Conservation (phyloP, 2,888 invertebrate species). For the Isotomurus palustris region DNA sequence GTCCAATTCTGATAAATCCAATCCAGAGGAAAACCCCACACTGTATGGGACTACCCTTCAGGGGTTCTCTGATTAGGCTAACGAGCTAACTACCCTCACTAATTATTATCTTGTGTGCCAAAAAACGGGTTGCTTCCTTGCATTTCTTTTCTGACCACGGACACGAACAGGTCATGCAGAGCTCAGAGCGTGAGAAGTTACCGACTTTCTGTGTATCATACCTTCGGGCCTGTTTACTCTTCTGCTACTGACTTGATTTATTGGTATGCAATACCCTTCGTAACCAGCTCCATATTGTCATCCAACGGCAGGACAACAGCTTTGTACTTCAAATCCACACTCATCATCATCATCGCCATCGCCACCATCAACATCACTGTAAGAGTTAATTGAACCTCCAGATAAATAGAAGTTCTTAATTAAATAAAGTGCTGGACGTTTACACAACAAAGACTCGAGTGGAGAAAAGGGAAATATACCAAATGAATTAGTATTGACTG, state of each 20-base stretch:
- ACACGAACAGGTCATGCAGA: too few species aligned
- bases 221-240: conserved; percentile 2
- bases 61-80: conserved; percentile 47
- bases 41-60: conserved; percentile 44
- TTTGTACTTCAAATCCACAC: too few species aligned
- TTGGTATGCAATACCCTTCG: too few species aligned
- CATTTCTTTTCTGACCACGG: conserved; percentile 1
- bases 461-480: too few species aligned
- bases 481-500: too few species aligned
- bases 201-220: background rate
- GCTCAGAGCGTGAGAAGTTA: background rate
- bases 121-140: conserved; percentile 12
- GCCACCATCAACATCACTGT: too few species aligned
- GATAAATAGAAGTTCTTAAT: conserved; percentile 8
- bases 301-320: too few species aligned
- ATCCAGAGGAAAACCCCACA: conserved; percentile 6
- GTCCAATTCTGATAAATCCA: conserved; percentile 8
- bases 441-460: background rate
- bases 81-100: conserved; percentile 47
- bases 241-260: too few species aligned
- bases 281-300: too few species aligned
- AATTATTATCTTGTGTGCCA: conserved; percentile 43
- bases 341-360: too few species aligned
- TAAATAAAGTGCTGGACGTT: conserved; percentile 2
- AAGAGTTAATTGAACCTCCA: conserved; percentile 4